Evolutionary conservation across 2,888 invertebrate species (phyloP).

Genomic region (Electrophaes corylata): DNA sequence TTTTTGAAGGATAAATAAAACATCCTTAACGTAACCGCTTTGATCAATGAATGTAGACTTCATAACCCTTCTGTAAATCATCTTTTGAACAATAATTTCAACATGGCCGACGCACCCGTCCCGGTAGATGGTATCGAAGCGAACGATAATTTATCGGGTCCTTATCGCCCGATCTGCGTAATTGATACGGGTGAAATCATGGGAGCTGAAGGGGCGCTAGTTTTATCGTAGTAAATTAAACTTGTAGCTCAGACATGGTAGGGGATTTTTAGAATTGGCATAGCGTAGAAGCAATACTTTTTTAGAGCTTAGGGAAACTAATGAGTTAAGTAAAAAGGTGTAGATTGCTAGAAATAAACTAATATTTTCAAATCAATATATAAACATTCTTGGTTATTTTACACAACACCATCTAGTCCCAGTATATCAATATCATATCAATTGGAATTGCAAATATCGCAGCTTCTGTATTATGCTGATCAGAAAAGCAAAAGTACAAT

Average conservation of each 20-base stretch:
- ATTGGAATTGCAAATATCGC: slow-evolving; percentile 1
- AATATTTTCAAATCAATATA: too few species aligned
- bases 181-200: slow-evolving; percentile 72
- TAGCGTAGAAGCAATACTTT: background rate
- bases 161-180: slow-evolving; percentile 76
- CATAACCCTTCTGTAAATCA: slow-evolving; percentile 67
- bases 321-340: background rate
- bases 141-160: slow-evolving; percentile 69
- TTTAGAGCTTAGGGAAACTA: background rate
- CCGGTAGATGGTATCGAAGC: slow-evolving; percentile 62
- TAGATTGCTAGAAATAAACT: too few species aligned
- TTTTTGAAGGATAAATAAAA: slow-evolving; percentile 3
- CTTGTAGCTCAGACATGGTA: slow-evolving; percentile 5
- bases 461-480: slow-evolving; percentile 17
- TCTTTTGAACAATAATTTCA: slow-evolving; percentile 60
- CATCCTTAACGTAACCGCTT: slow-evolving; percentile 32
- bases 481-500: slow-evolving; percentile 31
- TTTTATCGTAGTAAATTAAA: slow-evolving; percentile 50
- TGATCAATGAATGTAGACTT: slow-evolving; percentile 51
- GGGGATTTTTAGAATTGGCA: slow-evolving; percentile 33
- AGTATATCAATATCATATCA: too few species aligned
- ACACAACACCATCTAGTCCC: too few species aligned
- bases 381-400: too few species aligned
- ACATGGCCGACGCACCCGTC: slow-evolving; percentile 51
- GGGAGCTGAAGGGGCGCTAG: slow-evolving; percentile 53